Conservation (phyloP, 2,797 vertebrate genomes). For the Chelmon rostratus region DNA sequence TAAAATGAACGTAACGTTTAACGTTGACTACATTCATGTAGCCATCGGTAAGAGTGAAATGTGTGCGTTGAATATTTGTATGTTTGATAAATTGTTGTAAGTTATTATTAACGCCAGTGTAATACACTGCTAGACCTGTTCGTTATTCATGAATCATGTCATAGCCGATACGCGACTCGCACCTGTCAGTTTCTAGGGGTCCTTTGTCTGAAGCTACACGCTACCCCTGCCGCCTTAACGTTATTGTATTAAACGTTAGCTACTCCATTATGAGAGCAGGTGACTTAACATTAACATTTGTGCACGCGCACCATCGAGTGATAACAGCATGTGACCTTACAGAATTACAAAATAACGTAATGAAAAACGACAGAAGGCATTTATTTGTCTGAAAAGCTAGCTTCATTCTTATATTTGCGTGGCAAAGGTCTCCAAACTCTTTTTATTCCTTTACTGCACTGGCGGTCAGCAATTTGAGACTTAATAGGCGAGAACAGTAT, state of each 20-base stretch:
- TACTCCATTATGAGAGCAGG: rapidly evolving
- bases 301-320: too few relatives aligned
- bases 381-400: not conserved
- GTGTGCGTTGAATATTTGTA: not conserved
- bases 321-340: not conserved
- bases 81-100: not conserved
- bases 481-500: too few relatives aligned
- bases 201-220: conserved; percentile 50
- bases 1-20: not conserved
- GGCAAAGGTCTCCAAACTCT: too few relatives aligned
- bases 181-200: conserved; percentile 46
- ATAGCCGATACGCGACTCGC: not conserved
- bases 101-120: not conserved
- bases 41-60: not conserved
- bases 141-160: conserved; percentile 4
- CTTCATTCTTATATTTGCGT: not conserved
- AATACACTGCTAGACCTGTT: not conserved
- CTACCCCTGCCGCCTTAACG: not conserved
- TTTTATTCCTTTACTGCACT: too few relatives aligned
- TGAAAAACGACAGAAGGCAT: not conserved
- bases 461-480: too few relatives aligned
- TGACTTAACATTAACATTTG: not conserved
- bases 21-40: not conserved
- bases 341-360: not conserved
- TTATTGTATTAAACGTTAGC: not conserved